Conservation (phyloP, 2,113 vertebrate species). For the Opisthocomus hoazin region DNA sequence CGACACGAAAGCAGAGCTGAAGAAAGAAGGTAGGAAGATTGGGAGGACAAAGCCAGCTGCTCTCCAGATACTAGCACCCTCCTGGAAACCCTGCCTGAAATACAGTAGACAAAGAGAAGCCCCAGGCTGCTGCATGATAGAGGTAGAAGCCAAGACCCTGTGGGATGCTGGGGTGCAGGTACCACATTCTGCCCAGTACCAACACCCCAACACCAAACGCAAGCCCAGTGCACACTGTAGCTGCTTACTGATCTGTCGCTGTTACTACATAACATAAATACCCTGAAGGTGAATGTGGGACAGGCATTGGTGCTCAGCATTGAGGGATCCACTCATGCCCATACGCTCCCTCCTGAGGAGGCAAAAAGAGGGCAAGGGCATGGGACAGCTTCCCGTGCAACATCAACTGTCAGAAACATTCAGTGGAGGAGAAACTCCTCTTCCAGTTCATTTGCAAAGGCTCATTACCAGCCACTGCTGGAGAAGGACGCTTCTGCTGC, state of each 20-base stretch:
- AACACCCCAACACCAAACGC: neutral
- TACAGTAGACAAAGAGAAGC: neutral
- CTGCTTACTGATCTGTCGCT: conserved; percentile 29
- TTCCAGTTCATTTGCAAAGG: conserved; percentile 61
- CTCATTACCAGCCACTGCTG: conserved; percentile 20
- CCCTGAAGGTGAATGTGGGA: conserved; percentile 23
- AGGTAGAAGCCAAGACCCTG: conserved; percentile 48
- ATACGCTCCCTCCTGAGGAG: conserved; percentile 16
- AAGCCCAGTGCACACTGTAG: conserved; percentile 1
- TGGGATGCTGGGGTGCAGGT: neutral
- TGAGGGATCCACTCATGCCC: conserved; percentile 8
- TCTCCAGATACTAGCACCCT: neutral
- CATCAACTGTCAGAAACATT: conserved; percentile 48
- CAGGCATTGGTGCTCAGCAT: conserved; percentile 45
- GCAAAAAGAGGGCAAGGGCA: conserved; percentile 19
- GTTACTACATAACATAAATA: neutral
- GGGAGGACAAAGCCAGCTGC: conserved; percentile 11
- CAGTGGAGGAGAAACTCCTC: conserved; percentile 29
- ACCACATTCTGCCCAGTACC: neutral
- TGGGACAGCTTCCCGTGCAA: conserved; percentile 42
- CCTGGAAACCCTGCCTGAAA: conserved; percentile 21
- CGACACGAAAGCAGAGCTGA: neutral
- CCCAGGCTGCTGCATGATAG: conserved; percentile 32
- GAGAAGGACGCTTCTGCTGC: conserved; percentile 42
- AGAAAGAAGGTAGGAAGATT: neutral